Base-by-base conservation (phyloP, 1,140 invertebrate genomes). In the Bacillus rossius region DNA sequence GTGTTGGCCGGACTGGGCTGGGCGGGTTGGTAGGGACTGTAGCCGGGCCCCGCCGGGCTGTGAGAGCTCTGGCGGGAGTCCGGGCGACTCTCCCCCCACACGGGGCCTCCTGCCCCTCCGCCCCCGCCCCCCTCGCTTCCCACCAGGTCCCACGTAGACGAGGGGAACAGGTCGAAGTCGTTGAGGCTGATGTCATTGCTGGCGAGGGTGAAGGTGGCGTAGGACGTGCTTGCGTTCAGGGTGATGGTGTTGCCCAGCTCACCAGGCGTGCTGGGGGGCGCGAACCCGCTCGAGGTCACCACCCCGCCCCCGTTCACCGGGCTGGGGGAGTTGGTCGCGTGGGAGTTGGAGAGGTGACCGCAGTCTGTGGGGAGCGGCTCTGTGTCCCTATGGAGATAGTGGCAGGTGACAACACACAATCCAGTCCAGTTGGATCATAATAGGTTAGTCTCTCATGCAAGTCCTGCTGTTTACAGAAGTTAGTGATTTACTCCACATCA, bases 151-250 rank as follows among this genome's bases (percentile, higher is more conserved):
- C 78, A 80, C 47, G 79, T 77, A 55, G 79, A 76, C 60, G 75
- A 74, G 17, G 76, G 75, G 66, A 80, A 81, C 25, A 81, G 67
- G 57, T 85, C 83, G 65, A 85, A 79, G 60, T 81, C 80, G 66
- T 57, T 57, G 40, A 57, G 41, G n/a, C 25, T 57, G 25, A 57
- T 26, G n/a, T 57, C 55, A 19, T 45, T 56, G 34, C 75, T 14
- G 71, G 25, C 64, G 63, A 74, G 51, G 63, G 74, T 63, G 69
- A 75, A 62, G 64, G 73, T 67, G 22, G 65, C 59, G 41, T 69
- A 70, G 23, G 74, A 48, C 55, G 71, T 42, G 23, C 49, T 60
- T 37, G 57, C 57, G 45, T 62, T 64, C 14, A 64, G 60, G 8
- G 63, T 62, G 14, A 64, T 64, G 3, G 63, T 62, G 48, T 63